Conservation (phyloP, 1,140 invertebrate species). For the Halyomorpha halys region DNA sequence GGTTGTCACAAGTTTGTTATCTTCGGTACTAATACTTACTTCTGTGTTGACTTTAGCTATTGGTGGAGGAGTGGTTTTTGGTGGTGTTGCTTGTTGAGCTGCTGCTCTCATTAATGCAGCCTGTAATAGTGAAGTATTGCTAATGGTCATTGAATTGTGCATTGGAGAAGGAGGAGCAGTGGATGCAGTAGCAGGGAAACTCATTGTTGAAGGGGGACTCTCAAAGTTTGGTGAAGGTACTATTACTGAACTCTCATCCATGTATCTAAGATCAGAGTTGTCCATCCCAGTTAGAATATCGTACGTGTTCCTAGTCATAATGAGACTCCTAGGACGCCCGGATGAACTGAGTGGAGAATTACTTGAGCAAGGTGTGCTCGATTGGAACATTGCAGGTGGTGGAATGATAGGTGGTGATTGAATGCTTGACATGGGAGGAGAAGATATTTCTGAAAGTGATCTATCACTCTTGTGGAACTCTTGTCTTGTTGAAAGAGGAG, state of each 20-base stretch:
- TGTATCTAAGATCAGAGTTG: constrained; percentile 68
- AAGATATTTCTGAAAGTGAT: constrained; percentile 34
- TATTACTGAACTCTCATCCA: constrained; percentile 82
- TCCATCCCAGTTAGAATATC: constrained; percentile 67
- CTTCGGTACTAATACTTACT: constrained; percentile 48
- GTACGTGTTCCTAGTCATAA: constrained; percentile 45
- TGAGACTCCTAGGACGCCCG: constrained; percentile 46
- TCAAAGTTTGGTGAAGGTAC: constrained; percentile 62
- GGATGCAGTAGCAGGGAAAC: constrained; percentile 37
- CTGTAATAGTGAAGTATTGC: constrained; percentile 50
- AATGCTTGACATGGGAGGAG: constrained; percentile 35
- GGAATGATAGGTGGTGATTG: constrained; percentile 47
- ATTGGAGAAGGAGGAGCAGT: constrained; percentile 35
- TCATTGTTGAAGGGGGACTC: constrained; percentile 56
- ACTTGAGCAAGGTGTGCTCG: constrained; percentile 52
- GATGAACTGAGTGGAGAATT: constrained; percentile 42
- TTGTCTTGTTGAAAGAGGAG: constrained; percentile 35
- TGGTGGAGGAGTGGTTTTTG: constrained; percentile 37
- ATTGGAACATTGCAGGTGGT: constrained; percentile 59
- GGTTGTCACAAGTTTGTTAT: constrained; percentile 45
- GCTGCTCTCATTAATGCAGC: constrained; percentile 56
- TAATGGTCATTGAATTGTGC: constrained; percentile 31
- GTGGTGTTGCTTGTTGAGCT: constrained; percentile 40
- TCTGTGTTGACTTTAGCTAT: constrained; percentile 59
- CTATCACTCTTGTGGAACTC: constrained; percentile 26